Evolutionary conservation across 1,140 invertebrate genomes (phyloP).

Genomic region (Cydia strobilella): DNA sequence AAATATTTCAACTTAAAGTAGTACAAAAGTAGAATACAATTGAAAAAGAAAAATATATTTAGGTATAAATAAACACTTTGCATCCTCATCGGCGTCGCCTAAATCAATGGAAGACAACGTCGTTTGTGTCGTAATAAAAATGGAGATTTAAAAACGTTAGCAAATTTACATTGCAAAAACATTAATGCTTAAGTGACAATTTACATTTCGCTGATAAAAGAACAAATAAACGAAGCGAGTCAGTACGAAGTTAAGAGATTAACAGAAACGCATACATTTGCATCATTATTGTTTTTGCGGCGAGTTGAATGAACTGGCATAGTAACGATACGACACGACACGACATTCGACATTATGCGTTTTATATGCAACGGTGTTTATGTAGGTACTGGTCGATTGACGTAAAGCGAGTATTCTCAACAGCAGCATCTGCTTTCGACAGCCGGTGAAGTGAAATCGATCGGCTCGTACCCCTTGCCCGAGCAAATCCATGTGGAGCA

Average conservation of each 20-base stretch:
- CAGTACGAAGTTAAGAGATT: conserved; percentile 32
- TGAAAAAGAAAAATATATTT: neutral
- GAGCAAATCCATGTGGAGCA: conserved; percentile 66
- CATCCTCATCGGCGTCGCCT: neutral
- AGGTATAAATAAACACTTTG: neutral
- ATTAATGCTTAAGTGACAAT: conserved; percentile 33
- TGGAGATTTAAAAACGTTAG: conserved; percentile 33
- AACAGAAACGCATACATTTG: conserved; percentile 32
- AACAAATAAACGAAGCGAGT: conserved; percentile 31
- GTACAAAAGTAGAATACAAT: neutral
- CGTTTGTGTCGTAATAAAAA: conserved; percentile 32
- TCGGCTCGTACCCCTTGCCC: conserved; percentile 49
- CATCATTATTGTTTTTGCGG: conserved; percentile 30
- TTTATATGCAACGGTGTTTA: conserved; percentile 20
- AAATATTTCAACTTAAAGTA: neutral
- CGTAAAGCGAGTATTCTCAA: conserved; percentile 23
- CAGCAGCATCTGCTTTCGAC: conserved; percentile 25
- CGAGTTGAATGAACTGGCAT: conserved; percentile 22
- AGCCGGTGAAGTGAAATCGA: conserved; percentile 44
- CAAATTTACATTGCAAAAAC: conserved; percentile 32
- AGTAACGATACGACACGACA: conserved; percentile 9
- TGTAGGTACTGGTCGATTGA: neutral
- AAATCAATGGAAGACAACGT: conserved; percentile 26
- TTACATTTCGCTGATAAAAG: conserved; percentile 31
- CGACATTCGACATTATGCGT: neutral